Conservation (phyloP, 2,113 vertebrate genomes). For the Gopherus evgoodei region DNA sequence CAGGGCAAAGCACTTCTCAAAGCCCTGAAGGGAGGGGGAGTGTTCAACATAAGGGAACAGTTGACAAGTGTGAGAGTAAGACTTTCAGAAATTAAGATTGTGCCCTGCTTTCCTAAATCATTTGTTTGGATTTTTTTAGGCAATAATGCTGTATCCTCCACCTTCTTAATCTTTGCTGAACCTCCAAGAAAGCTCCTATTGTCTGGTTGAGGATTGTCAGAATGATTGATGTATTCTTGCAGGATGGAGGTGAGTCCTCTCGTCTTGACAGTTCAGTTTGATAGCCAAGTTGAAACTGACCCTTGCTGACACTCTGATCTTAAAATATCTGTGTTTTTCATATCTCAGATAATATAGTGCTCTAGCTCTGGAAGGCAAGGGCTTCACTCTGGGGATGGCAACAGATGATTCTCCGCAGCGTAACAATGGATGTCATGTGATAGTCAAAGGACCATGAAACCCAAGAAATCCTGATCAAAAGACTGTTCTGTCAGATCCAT, state of each 20-base stretch:
- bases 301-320: conserved; percentile 53
- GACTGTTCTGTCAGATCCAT: rapidly evolving
- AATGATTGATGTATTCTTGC: conserved; percentile 68
- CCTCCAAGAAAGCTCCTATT: conserved; percentile 50
- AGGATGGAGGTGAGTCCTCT: conserved; percentile 61
- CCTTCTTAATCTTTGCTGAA: conserved; percentile 43
- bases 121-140: not conserved
- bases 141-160: conserved; percentile 39
- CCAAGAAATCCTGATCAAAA: not conserved
- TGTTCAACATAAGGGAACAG: not conserved
- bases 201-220: conserved; percentile 69
- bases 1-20: not conserved
- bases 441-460: not conserved
- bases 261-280: conserved; percentile 47
- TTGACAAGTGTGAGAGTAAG: conserved; percentile 30
- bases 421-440: not conserved
- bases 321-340: conserved; percentile 54
- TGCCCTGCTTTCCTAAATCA: conserved; percentile 24
- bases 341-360: conserved; percentile 37
- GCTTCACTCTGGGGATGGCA: conserved; percentile 25
- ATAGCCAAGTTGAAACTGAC: conserved; percentile 48
- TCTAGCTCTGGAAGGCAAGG: conserved; percentile 20
- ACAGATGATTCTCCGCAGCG: not conserved
- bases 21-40: not conserved
- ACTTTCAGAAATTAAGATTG: not conserved